phyloP scores from a whole-genome alignment of 2,113 vertebrate genomes.

The Neofelis nebulosa region DNA sequence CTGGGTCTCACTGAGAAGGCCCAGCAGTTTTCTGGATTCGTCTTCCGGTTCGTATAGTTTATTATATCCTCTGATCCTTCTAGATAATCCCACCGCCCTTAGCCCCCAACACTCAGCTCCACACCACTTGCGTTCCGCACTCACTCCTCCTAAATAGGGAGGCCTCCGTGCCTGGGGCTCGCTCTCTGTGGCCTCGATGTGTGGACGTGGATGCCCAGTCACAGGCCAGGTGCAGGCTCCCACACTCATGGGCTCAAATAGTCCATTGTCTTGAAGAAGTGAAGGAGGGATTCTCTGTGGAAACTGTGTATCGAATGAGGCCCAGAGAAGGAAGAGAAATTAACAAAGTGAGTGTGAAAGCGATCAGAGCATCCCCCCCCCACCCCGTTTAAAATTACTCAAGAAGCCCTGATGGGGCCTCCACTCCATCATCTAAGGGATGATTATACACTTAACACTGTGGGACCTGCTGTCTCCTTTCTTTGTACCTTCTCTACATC shows the following conservation, averaged over 20 bases:
- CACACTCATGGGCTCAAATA: fast-evolving
- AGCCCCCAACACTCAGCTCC: fast-evolving
- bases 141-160: fast-evolving
- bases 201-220: fast-evolving
- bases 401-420: neutral
- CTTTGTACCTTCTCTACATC: neutral
- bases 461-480: too few species aligned
- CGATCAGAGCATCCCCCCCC: fast-evolving
- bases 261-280: fast-evolving
- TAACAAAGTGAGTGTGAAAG: fast-evolving
- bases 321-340: neutral
- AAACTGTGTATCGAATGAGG: fast-evolving
- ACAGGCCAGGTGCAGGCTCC: fast-evolving
- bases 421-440: fast-evolving
- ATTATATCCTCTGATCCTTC: neutral
- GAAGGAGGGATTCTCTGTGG: neutral
- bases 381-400: neutral
- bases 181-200: fast-evolving
- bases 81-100: fast-evolving
- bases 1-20: neutral
- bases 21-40: fast-evolving
- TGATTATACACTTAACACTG: fast-evolving
- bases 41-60: fast-evolving
- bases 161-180: neutral
- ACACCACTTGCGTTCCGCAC: fast-evolving